Conservation (phyloP, 2,113 vertebrate species). For the Cebidichthys violaceus region DNA sequence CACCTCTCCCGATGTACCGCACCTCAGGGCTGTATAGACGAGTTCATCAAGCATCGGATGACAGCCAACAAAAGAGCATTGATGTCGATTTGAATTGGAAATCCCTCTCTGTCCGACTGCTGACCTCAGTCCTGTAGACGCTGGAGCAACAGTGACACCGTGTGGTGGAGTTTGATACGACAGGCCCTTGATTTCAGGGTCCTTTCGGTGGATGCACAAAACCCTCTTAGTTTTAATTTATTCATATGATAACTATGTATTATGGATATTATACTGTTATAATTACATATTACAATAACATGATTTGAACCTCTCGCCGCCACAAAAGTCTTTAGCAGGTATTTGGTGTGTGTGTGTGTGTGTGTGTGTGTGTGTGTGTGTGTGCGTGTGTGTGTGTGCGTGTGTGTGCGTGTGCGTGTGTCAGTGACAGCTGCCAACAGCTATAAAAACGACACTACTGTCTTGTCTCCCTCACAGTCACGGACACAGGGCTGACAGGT, state of each 20-base stretch:
- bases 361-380: background rate
- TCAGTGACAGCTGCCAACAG: conserved; percentile 7
- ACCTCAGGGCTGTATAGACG: background rate
- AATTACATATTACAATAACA: background rate
- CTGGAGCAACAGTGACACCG: conserved; percentile 12
- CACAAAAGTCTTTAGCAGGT: background rate
- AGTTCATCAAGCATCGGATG: background rate
- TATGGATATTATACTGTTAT: background rate
- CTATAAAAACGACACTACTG: conserved; percentile 44
- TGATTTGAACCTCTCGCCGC: too few relatives aligned
- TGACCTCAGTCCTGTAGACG: conserved; percentile 19
- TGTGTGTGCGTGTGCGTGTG: background rate
- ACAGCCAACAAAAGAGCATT: conserved; percentile 4
- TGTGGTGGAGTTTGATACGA: conserved; percentile 39
- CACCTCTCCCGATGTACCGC: background rate
- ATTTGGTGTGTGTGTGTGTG: background rate
- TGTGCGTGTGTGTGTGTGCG: too few relatives aligned
- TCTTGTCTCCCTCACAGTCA: conserved; percentile 92
- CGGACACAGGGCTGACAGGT: conserved; percentile 99
- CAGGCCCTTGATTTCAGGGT: background rate
- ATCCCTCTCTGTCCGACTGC: conserved; percentile 8
- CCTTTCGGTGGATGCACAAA: accelerated
- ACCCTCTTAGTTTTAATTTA: background rate
- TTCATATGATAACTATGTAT: background rate
- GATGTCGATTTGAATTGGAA: conserved; percentile 20